Evolutionary conservation across 1,140 invertebrate species (phyloP).

Genomic region (Aphaenogaster rudis): DNA sequence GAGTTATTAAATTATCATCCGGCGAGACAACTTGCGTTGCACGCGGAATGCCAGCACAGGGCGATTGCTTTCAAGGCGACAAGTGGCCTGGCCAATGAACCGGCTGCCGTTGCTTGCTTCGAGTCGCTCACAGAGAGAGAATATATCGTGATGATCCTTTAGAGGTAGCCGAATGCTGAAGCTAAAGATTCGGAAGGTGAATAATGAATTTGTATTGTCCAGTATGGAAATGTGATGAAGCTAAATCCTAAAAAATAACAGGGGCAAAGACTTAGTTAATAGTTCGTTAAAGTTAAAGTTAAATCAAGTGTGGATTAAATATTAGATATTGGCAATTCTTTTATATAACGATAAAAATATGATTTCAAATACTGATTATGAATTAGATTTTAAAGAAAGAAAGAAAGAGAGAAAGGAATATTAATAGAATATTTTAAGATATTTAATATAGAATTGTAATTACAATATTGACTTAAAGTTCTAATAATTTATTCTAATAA

Average conservation of each 20-base stretch:
- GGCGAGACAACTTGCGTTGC: conserved; percentile 68
- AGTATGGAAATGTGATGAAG: background rate
- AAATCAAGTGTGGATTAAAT: background rate
- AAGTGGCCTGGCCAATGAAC: conserved; percentile 85
- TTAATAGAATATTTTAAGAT: background rate
- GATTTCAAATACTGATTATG: background rate
- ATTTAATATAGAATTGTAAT: background rate
- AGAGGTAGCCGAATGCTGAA: background rate
- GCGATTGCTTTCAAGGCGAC: conserved; percentile 83
- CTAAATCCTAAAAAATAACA: background rate
- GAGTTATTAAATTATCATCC: conserved; percentile 72
- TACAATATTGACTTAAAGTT: background rate
- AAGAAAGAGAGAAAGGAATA: background rate
- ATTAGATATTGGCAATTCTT: background rate
- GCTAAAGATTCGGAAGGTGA: background rate
- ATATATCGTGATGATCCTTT: background rate
- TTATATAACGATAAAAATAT: background rate
- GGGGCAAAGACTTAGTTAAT: background rate
- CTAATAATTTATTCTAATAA: background rate
- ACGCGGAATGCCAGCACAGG: conserved; percentile 78
- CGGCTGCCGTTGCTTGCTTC: conserved; percentile 56
- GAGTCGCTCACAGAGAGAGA: conserved; percentile 58
- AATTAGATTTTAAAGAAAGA: background rate
- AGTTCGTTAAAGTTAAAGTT: background rate
- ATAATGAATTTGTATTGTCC: background rate